A percentile compares a stretch with the other conserved stretches of the same genome.
phyloP scores from a whole-genome alignment of 2,888 invertebrate genomes.

The Pterostichus madidus region DNA sequence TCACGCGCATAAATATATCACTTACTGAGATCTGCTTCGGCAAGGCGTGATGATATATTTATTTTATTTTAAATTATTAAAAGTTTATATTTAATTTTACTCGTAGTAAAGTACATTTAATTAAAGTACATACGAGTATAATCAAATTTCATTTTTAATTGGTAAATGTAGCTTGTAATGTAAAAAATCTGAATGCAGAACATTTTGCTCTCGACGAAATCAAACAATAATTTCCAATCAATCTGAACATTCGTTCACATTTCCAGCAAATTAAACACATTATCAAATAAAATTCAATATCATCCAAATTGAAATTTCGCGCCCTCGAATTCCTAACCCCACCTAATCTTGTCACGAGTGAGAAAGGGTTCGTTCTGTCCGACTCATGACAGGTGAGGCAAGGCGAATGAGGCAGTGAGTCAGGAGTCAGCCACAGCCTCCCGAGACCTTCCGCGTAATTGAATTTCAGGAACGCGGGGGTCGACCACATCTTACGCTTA shows the following conservation, averaged over 20 bases:
- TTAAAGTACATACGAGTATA: too few relatives aligned
- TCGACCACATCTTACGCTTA: slow-evolving; percentile 36
- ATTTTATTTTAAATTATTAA: too few relatives aligned
- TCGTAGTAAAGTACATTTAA: too few relatives aligned
- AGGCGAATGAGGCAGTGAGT: slow-evolving; percentile 8
- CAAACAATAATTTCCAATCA: neutral
- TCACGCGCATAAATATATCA: too few relatives aligned
- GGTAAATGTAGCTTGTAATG: too few relatives aligned
- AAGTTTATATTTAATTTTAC: too few relatives aligned
- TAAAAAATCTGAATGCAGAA: too few relatives aligned
- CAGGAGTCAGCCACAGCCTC: slow-evolving; percentile 31
- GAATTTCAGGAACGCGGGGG: slow-evolving; percentile 47
- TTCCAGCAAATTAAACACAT: slow-evolving; percentile 9
- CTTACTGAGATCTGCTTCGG: too few relatives aligned
- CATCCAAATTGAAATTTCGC: slow-evolving; percentile 34
- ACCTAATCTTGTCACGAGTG: slow-evolving; percentile 53
- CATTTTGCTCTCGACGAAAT: neutral
- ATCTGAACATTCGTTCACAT: neutral
- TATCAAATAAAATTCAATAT: slow-evolving; percentile 11
- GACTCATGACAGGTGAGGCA: slow-evolving; percentile 40
- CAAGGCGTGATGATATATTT: too few relatives aligned
- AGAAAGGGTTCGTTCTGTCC: slow-evolving; percentile 17
- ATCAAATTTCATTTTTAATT: too few relatives aligned
- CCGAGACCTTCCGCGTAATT: slow-evolving; percentile 50
- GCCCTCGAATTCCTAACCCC: slow-evolving; percentile 29